A percentile compares a stretch with the other conserved stretches of the same genome.
These are phyloP conservation scores for Hippasteria phrygiana DNA, from an alignment of 53 echinoderm and acorn worm genomes.

Conservation along the genomic window DNA sequence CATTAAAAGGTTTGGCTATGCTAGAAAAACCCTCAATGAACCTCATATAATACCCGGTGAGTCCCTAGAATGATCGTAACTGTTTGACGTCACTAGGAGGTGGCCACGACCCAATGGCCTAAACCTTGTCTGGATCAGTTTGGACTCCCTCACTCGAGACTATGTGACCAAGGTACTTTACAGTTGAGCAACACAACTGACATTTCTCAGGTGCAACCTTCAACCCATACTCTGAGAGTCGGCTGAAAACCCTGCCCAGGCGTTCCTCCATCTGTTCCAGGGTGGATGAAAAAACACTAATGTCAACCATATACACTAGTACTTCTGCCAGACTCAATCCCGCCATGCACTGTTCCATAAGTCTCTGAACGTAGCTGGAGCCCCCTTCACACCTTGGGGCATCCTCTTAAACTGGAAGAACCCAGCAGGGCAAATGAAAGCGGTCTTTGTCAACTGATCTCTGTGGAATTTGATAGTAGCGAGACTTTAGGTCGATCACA, in stretches of 20 bases:
- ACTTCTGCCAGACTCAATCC: slow-evolving; percentile 34
- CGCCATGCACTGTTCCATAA: slow-evolving; percentile 53
- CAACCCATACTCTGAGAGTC: slow-evolving; percentile 59
- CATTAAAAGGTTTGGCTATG: too few species aligned
- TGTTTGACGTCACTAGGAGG: neutral
- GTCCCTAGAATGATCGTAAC: too few species aligned
- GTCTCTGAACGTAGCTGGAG: slow-evolving; percentile 45
- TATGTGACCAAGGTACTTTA: neutral
- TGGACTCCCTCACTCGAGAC: too few species aligned
- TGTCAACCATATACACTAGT: slow-evolving; percentile 46
- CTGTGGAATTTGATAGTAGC: slow-evolving; percentile 51
- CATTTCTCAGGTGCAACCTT: slow-evolving; percentile 69
- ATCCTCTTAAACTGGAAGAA: slow-evolving; percentile 60
- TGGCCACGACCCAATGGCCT: neutral
- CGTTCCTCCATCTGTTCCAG: slow-evolving; percentile 60
- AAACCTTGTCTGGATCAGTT: neutral
- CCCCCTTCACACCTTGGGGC: slow-evolving; percentile 63
- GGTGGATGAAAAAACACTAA: slow-evolving; percentile 33
- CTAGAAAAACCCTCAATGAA: too few species aligned
- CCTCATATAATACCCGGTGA: too few species aligned
- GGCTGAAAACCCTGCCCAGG: slow-evolving; percentile 40
- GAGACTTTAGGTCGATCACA: slow-evolving; percentile 65
- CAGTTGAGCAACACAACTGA: slow-evolving; percentile 64
- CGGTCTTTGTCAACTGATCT: slow-evolving; percentile 34
- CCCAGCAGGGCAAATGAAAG: slow-evolving; percentile 44